Base-by-base conservation (phyloP, 2,888 invertebrate species). In the Leptopterna dolabrata region DNA sequence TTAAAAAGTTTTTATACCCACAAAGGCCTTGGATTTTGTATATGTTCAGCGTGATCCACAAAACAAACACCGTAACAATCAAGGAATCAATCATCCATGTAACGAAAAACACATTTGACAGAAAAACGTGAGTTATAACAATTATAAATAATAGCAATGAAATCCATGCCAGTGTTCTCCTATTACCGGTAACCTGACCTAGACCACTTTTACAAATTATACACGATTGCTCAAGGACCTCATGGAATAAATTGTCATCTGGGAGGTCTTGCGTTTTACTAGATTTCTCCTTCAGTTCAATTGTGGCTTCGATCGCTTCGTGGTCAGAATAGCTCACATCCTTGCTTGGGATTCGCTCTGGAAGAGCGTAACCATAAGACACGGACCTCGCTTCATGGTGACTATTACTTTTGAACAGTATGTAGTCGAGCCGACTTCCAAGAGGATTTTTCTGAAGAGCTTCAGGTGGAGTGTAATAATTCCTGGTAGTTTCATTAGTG, bases 351-450 rank as follows among this genome's bases (percentile, higher is more conserved):
- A 97, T 95, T 90, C 95, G 93, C 84, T 94, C 93, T 89, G 96
- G 88, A 13, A 90, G 76, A 2, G 89, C 95, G 89, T 89, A 95
- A 94, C 13, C 93, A 24, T 81, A 71, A 7, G 27, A 92, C 91
- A 95, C 96, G 89, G 88, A 83, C 4, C 3, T 86, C 0, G 78
- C 91, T 88, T 90, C 90, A 41, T 91, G 89, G 47, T 90, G 91
- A 88, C 90, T 89, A 87, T 91, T 91, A 82, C 88, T 91, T 89
- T 93, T 93, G 91, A 95, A 97, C 90, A 98, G 93, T 90, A 99
- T 95, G 91, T 98, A 97, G 93, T 99, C 99, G 90, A 99, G 97
- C 88, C 98, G 94, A 91, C 97, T 96, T 24, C 98, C 98, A 70
- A 94, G 92, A 0, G 96, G 95, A 84, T 92, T 92, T 14, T 92